These are phyloP conservation scores for Perccottus glenii DNA, from an alignment of 2,113 vertebrate genomes.

Conservation along the genomic window DNA sequence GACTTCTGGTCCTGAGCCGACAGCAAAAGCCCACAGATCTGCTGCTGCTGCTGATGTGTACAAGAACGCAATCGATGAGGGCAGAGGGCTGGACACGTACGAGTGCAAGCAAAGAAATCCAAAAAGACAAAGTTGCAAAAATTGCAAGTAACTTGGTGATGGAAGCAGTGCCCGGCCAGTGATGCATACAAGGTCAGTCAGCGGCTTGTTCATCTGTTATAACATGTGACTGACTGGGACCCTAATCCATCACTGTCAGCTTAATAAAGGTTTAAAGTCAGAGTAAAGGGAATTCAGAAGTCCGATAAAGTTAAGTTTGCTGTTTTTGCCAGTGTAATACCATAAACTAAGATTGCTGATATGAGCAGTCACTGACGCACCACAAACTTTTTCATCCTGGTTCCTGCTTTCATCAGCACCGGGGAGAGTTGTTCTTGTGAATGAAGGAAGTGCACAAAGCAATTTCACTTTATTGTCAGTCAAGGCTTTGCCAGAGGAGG, in stretches of 20 bases:
- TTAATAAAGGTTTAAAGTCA: slow-evolving; percentile 11
- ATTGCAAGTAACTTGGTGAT: slow-evolving; percentile 5
- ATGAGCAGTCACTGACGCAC: slow-evolving; percentile 10
- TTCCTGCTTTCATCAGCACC: background rate
- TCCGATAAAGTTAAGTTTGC: background rate
- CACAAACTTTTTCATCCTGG: background rate
- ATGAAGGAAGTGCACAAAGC: background rate
- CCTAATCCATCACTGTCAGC: slow-evolving; percentile 34
- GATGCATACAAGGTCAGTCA: slow-evolving; percentile 17
- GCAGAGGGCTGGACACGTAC: background rate
- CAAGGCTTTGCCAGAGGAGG: slow-evolving; percentile 10
- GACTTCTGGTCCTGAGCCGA: slow-evolving; percentile 39
- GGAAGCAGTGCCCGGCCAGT: slow-evolving; percentile 14
- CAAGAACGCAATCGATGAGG: slow-evolving; percentile 15
- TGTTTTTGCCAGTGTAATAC: slow-evolving; percentile 6
- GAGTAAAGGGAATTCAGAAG: background rate
- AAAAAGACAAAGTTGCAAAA: slow-evolving; percentile 24
- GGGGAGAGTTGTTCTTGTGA: slow-evolving; percentile 11
- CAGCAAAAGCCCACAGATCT: slow-evolving; percentile 59
- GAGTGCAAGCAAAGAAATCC: slow-evolving; percentile 27
- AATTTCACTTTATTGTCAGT: slow-evolving; percentile 10
- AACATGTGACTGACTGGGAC: slow-evolving; percentile 22
- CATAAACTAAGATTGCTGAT: background rate
- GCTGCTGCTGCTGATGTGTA: slow-evolving; percentile 47
- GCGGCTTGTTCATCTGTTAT: slow-evolving; percentile 7